Evolutionary conservation across 2,888 invertebrate species (phyloP), one percentile per base, ranked within the genome.

Genomic region (Cataglyphis albicans): DNA sequence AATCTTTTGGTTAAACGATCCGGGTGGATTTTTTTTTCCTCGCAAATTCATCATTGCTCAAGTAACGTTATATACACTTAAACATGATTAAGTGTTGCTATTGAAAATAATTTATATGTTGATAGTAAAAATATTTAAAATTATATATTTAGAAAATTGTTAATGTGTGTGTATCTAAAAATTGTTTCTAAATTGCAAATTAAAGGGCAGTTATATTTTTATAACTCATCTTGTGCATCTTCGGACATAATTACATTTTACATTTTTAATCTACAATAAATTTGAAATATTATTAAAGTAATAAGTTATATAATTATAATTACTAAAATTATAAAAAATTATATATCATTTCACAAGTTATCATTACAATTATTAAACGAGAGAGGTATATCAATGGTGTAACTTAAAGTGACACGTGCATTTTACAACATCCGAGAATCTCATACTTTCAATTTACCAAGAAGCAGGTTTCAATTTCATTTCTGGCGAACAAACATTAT

Each of bases 1-100:
- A 80, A 80, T 72, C 78, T 59, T 55, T 41, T 21, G 15, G 6
- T 68, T 72, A 80, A 78, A 70, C 18, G 18, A 59, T 35, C 12
- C 44, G 5, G 41, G 21, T 29, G 1, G 29, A 35, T 35, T 35
- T n/a, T n/a, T 63, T 64, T 41, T 65, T 44, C 52, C 52, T 57
- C 12, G 5, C 41, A 0, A 52, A 21, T 32, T 64, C 29, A 5
- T 25, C 5, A 15, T 18, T 25, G 32, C 7, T 18, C n/a, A 55
- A 63, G 44, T 25, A 3, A 9, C 44, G 21, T 44, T 63, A 64
- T 52, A 21, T 32, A 75, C 15, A 10, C 1, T 48, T 38, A 52
- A 52, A 12, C 7, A 25, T 29, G n/a, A 38, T 52, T 41, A 75
- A 52, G 12, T 1, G n/a, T 55, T 38, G 29, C 4, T 21, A 18